Conservation (phyloP, 2,113 vertebrate species). For the Myiozetetes cayanensis region DNA sequence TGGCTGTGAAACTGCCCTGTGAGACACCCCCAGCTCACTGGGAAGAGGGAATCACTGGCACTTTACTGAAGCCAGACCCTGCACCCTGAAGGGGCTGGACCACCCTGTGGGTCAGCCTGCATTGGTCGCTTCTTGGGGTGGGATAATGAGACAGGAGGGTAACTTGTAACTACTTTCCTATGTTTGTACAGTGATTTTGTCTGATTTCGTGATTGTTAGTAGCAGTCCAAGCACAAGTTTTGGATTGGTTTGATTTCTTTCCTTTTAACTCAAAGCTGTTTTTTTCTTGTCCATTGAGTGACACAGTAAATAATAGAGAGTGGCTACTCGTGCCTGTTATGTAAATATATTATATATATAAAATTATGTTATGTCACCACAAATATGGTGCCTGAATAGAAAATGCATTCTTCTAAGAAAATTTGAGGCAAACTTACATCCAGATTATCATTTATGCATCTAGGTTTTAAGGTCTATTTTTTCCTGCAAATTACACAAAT, state of each 20-base stretch:
- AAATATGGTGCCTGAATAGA: slow-evolving; percentile 35
- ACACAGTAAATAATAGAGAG: slow-evolving; percentile 24
- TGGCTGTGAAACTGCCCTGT: neutral
- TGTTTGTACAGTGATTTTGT: neutral
- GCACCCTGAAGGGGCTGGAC: no score
- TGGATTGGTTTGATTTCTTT: neutral
- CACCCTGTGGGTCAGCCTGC: neutral
- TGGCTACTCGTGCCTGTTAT: slow-evolving; percentile 14
- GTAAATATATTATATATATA: slow-evolving; percentile 56
- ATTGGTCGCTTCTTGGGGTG: neutral
- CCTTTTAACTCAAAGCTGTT: neutral
- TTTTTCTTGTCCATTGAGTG: slow-evolving; percentile 43
- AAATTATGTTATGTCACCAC: slow-evolving; percentile 51
- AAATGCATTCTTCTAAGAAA: slow-evolving; percentile 45
- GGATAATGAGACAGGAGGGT: neutral
- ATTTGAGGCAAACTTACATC: neutral
- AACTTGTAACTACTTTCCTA: neutral
- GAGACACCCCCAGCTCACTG: neutral
- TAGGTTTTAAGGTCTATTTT: slow-evolving; percentile 12
- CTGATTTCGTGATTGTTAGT: neutral
- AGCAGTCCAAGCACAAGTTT: neutral
- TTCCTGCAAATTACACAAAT: slow-evolving; percentile 2
- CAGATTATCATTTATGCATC: slow-evolving; percentile 14
- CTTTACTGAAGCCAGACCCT: neutral
- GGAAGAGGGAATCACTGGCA: fast-evolving